Conservation (phyloP, 2,113 vertebrate species). For the Stigmatopora nigra region DNA sequence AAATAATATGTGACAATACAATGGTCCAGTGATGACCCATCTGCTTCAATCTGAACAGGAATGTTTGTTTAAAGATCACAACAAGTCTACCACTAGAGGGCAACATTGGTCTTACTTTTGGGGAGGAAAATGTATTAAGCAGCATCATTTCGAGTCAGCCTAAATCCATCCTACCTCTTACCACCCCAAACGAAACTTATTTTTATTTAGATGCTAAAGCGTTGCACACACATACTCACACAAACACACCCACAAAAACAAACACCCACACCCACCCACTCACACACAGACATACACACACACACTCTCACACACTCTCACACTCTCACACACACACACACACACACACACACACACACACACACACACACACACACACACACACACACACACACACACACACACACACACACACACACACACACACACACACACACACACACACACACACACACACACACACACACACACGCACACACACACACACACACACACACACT, state of each 20-base stretch:
- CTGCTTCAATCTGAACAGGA: neutral
- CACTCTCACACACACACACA: too few species aligned
- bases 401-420: too few species aligned
- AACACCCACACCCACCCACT: too few species aligned
- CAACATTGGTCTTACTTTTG: neutral
- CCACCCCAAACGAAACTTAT: neutral
- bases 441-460: neutral
- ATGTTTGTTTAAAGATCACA: neutral
- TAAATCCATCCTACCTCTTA: neutral
- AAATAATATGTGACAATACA: neutral
- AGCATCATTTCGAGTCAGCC: neutral
- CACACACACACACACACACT: too few species aligned
- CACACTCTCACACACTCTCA: too few species aligned
- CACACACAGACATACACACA: too few species aligned
- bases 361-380: too few species aligned
- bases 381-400: too few species aligned
- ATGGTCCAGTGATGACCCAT: neutral
- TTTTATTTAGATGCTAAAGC: constrained; percentile 24
- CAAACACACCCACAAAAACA: too few species aligned
- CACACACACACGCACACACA: too few species aligned
- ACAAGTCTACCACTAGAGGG: neutral
- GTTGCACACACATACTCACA: neutral
- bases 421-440: neutral
- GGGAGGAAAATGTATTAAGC: neutral
- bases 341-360: too few species aligned